A percentile compares a stretch with the other conserved stretches of the same genome.
These are phyloP conservation scores for Lepus oiostolus DNA, from an alignment of 2,797 vertebrate genomes.

Conservation along the genomic window DNA sequence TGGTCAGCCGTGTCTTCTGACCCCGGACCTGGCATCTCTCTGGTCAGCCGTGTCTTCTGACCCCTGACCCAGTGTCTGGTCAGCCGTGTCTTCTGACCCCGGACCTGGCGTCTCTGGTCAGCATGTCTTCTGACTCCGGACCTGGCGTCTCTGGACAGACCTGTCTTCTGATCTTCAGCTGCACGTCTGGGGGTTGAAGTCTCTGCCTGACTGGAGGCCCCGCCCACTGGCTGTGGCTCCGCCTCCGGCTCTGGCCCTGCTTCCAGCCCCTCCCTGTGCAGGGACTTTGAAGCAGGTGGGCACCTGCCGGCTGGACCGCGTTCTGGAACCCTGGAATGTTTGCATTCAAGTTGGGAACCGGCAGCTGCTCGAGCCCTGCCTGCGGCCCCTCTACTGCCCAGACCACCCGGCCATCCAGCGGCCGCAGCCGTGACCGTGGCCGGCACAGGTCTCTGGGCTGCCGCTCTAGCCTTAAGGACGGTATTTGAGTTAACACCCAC, in stretches of 20 bases:
- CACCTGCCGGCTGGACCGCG: accelerated
- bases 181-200: too few relatives aligned
- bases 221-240: background rate
- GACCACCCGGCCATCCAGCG: background rate
- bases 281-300: background rate
- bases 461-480: background rate
- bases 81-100: background rate
- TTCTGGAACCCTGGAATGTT: background rate
- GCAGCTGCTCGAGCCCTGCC: background rate
- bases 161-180: background rate
- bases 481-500: background rate
- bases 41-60: too few relatives aligned
- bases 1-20: background rate
- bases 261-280: background rate
- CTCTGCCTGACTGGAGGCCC: too few relatives aligned
- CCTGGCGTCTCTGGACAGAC: background rate
- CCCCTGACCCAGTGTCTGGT: too few relatives aligned
- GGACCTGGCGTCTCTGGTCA: too few relatives aligned
- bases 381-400: too few relatives aligned
- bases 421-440: background rate
- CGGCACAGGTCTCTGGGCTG: background rate
- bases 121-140: too few relatives aligned
- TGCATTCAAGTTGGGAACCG: background rate
- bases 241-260: background rate
- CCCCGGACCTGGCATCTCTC: too few relatives aligned